Base-by-base conservation (phyloP, 2,113 vertebrate species). In the Scytalopus superciliaris region DNA sequence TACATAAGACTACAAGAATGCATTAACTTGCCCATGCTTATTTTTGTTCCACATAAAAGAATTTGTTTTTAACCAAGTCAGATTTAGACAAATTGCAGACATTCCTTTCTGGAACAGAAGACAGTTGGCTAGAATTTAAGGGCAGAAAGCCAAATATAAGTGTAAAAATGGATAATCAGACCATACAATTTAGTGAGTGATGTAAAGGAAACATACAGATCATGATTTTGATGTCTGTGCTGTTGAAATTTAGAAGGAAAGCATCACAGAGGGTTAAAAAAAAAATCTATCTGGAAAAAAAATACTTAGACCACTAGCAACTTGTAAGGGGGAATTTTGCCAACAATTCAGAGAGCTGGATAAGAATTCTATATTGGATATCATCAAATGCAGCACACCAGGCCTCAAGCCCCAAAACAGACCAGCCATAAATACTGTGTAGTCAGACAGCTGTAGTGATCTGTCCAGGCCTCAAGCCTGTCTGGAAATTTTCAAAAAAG, bases 31-130 rank as follows among this genome's bases (percentile, higher is more conserved):
- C 21, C 82, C 75, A 18, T 27, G 56, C 85, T 81, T 92, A 88
- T 81, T 92, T 94, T 79, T 84, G 49, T 66, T 85, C 47, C 68
- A 85, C 72, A 73, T 40, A 86, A 45, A 23, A 89, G 44, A 93
- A 83, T 59, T 85, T 73, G 49, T 73, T 84, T 96, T 76, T 87
- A 93, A 88, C 21, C 0, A 82, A 94, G 64, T 75, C 73, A 92
- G 88, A 84, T 75, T 88, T 94, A 73, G 76, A 90, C 76, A 96
- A 94, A 94, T 93, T 90, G 79, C 88, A 96, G 83, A 93, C 92
- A 95, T 95, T 95, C 93, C 72, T 84, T 93, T 87, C 76, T 75
- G 60, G 60, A 93, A 93, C 33, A 95, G 76, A 86, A 90, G 83
- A 92, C 11, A 39, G 53, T 27, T 81, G 95, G 66, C 31, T 89